A percentile compares a stretch with the other conserved stretches of the same genome.
Evolutionary conservation across 2,113 vertebrate species (phyloP).

Genomic region (Neotoma lepida): DNA sequence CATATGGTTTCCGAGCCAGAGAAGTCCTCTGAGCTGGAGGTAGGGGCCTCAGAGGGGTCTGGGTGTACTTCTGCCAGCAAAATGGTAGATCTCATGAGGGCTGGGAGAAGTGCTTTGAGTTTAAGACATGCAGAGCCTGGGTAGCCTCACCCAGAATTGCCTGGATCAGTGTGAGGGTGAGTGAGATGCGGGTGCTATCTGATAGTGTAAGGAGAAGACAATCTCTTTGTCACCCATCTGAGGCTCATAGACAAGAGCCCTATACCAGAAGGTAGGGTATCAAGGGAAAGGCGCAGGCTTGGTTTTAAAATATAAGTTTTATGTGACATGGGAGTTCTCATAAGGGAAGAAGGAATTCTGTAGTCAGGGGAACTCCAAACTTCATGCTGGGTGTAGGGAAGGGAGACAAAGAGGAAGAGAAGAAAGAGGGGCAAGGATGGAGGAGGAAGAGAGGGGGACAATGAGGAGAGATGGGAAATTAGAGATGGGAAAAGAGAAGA

Average conservation of each 20-base stretch:
- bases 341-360: background rate
- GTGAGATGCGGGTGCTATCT: background rate
- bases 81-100: accelerated
- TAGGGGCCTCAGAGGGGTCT: too few species aligned
- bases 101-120: background rate
- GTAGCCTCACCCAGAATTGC: accelerated
- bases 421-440: background rate
- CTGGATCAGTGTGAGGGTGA: too few species aligned
- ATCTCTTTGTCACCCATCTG: background rate
- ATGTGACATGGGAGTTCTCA: background rate
- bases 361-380: background rate
- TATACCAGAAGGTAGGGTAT: background rate
- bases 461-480: background rate
- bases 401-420: background rate
- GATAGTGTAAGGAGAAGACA: accelerated
- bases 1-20: background rate
- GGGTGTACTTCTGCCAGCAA: too few species aligned
- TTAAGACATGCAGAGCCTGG: accelerated
- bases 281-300: background rate
- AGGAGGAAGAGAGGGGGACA: background rate
- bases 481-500: too few species aligned
- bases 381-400: background rate
- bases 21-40: background rate
- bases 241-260: background rate
- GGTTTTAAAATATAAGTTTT: background rate